Conservation (phyloP, 2,113 vertebrate species). For the Neoarius graeffei region DNA sequence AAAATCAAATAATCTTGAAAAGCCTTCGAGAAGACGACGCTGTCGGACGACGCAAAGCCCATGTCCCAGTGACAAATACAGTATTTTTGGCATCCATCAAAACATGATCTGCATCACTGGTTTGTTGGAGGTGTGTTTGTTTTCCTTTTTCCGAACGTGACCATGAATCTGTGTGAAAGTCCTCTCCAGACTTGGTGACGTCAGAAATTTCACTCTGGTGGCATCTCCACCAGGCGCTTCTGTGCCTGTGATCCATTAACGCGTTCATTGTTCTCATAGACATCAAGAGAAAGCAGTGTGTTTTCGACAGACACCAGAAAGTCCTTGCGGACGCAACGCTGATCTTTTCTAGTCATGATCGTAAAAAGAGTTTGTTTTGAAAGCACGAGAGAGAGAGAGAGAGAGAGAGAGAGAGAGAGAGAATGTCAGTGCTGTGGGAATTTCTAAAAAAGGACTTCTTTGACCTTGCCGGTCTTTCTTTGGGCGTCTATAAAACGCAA, state of each 20-base stretch:
- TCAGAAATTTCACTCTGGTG: not conserved
- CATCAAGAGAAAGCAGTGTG: not conserved
- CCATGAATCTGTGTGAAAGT: not conserved
- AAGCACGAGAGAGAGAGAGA: not conserved
- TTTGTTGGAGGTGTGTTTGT: not conserved
- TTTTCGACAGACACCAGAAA: not conserved
- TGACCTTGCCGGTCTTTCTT: not conserved
- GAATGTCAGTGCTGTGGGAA: not conserved
- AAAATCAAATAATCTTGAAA: not conserved
- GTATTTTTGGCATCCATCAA: not conserved
- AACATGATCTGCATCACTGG: not conserved
- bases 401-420: not conserved
- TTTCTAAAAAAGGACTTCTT: not conserved
- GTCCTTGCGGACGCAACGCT: not conserved
- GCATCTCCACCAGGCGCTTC: not conserved
- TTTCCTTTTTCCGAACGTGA: not conserved
- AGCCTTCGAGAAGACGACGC: not conserved
- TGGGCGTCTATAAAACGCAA: not conserved
- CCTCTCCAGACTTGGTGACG: not conserved
- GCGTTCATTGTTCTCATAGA: not conserved
- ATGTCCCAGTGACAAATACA: not conserved
- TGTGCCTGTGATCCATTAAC: not conserved
- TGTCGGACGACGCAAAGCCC: not conserved
- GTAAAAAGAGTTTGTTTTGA: not conserved
- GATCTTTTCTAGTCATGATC: not conserved